Conservation (phyloP, 2,888 invertebrate genomes). For the Bimastos eiseni region DNA sequence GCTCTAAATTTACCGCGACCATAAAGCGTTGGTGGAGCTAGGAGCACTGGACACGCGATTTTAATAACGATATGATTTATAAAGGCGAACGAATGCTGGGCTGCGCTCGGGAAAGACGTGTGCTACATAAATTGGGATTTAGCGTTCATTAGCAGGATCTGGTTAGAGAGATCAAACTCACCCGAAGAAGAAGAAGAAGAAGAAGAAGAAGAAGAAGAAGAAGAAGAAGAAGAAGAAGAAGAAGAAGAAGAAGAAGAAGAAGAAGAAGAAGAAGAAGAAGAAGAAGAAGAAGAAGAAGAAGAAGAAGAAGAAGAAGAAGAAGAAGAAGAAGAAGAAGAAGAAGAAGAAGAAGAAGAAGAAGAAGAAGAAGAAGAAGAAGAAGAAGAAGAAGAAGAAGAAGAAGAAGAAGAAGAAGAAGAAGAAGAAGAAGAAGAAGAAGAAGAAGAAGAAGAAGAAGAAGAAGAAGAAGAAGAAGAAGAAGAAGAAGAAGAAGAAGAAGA, state of each 20-base stretch:
- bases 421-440: background rate
- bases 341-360: background rate
- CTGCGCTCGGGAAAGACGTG: background rate
- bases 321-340: background rate
- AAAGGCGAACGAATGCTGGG: background rate
- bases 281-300: background rate
- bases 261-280: background rate
- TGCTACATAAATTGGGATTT: background rate
- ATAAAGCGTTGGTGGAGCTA: background rate
- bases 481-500: background rate
- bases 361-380: background rate
- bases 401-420: background rate
- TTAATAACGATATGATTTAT: constrained; percentile 13
- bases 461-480: background rate
- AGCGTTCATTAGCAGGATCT: background rate
- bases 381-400: background rate
- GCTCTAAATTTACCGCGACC: constrained; percentile 7
- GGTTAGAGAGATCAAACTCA: background rate
- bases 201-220: no score
- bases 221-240: no score
- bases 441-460: background rate
- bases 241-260: no score
- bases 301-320: no score
- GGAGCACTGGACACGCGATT: background rate
- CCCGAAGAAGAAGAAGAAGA: no score